Conservation (phyloP, 2,113 vertebrate genomes). For the Typhlomys cinereus region DNA sequence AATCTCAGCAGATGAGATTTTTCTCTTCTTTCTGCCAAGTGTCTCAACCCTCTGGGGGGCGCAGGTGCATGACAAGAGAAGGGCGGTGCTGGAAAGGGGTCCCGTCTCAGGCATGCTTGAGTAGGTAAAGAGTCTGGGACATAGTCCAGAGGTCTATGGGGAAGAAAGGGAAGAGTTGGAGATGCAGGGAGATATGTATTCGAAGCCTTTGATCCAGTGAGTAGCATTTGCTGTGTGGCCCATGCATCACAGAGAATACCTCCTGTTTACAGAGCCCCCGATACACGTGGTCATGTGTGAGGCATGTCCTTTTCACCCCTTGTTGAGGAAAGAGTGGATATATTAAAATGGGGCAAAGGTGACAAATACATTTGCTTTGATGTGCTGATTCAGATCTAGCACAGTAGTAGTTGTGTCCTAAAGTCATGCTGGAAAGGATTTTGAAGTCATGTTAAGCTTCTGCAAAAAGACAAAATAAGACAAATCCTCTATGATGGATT, state of each 20-base stretch:
- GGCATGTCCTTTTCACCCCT: not conserved
- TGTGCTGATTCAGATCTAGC: not conserved
- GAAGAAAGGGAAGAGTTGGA: not conserved
- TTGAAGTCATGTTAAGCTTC: not conserved
- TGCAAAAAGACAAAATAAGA: not conserved
- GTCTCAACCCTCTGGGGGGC: not conserved
- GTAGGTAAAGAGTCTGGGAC: too few relatives aligned
- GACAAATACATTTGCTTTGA: not conserved
- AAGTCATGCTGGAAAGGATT: not conserved
- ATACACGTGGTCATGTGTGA: not conserved
- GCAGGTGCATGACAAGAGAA: not conserved
- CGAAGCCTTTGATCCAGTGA: not conserved
- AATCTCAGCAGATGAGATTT: fast-evolving
- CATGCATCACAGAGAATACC: not conserved
- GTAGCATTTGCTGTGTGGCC: fast-evolving
- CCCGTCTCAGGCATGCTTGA: too few relatives aligned
- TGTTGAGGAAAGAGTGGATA: not conserved
- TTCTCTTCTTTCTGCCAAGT: not conserved
- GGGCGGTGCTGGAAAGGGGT: not conserved
- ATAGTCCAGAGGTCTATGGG: too few relatives aligned
- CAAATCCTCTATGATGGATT: not conserved
- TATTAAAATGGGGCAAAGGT: not conserved
- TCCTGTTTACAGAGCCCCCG: not conserved
- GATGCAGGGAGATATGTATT: fast-evolving
- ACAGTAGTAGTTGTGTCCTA: not conserved